A percentile compares a stretch with the other conserved stretches of the same genome.
phyloP scores from a whole-genome alignment of 2,113 vertebrate species.

The Xenopus laevis region DNA sequence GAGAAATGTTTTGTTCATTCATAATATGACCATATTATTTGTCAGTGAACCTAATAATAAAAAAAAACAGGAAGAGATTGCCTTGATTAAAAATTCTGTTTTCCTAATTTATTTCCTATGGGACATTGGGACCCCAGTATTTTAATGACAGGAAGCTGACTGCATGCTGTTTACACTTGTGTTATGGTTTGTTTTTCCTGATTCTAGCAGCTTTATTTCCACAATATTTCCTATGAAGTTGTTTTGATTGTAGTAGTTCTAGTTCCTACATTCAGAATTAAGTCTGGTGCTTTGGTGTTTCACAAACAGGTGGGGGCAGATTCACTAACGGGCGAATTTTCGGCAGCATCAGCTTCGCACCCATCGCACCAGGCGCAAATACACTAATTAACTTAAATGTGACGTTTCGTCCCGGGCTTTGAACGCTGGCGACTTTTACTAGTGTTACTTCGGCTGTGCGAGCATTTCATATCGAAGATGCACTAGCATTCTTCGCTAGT shows the following conservation, averaged over 20 bases:
- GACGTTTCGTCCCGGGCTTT: too few relatives aligned
- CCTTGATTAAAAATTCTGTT: conserved; percentile 60
- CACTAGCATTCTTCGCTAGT: too few relatives aligned
- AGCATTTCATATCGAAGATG: too few relatives aligned
- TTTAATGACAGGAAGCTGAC: conserved; percentile 68
- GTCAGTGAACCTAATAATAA: conserved; percentile 61
- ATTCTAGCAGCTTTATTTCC: conserved; percentile 71
- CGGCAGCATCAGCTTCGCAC: too few relatives aligned
- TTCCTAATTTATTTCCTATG: conserved; percentile 57
- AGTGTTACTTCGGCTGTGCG: too few relatives aligned
- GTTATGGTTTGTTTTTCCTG: conserved; percentile 78
- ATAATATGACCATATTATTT: conserved; percentile 54
- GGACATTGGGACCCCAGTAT: conserved; percentile 56
- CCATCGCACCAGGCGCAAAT: too few relatives aligned
- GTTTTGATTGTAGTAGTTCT: conserved; percentile 42
- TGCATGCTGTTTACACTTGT: conserved; percentile 68
- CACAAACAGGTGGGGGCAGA: too few relatives aligned
- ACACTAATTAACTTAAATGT: too few relatives aligned
- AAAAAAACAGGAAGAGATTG: conserved; percentile 82
- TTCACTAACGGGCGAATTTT: too few relatives aligned
- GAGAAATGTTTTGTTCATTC: conserved; percentile 71
- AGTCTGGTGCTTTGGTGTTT: too few relatives aligned
- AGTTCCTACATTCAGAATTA: background rate
- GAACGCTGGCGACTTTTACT: too few relatives aligned
- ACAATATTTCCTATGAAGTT: conserved; percentile 60